These are phyloP conservation scores for Eclectus roratus DNA, from an alignment of 2,113 vertebrate species.

Conservation along the genomic window DNA sequence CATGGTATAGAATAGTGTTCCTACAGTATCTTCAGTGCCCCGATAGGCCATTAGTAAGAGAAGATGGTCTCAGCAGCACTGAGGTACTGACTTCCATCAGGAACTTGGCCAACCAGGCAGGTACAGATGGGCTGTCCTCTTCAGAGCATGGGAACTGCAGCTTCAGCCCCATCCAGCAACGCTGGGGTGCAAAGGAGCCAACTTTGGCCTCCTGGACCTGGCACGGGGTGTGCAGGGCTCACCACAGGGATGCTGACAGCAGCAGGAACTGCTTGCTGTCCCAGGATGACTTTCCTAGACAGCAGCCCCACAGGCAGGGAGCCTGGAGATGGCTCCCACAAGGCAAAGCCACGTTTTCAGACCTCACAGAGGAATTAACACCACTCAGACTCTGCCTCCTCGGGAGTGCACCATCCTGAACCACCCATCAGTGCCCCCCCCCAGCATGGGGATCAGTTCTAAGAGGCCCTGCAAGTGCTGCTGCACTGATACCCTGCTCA, in stretches of 20 bases:
- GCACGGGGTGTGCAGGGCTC: rapidly evolving
- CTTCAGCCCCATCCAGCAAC: neutral
- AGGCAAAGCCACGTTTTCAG: neutral
- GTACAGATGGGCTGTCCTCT: neutral
- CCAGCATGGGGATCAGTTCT: rapidly evolving
- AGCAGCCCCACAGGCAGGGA: rapidly evolving
- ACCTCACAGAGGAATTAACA: neutral
- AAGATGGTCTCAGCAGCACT: neutral
- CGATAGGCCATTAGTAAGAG: neutral
- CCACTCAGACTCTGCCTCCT: neutral
- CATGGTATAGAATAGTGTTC: neutral
- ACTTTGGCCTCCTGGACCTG: neutral
- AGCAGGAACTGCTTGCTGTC: neutral
- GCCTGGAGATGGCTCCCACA: neutral
- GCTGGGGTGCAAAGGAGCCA: rapidly evolving
- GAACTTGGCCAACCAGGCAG: neutral
- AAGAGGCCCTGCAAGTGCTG: neutral
- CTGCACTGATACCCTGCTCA: neutral
- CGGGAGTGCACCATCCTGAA: neutral
- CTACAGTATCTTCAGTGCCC: neutral
- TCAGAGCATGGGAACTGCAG: rapidly evolving
- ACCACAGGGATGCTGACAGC: neutral
- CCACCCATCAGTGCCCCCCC: neutral
- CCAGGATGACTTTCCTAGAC: neutral
- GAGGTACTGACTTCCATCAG: neutral